These are phyloP conservation scores for Patella caerulea DNA, from an alignment of 2,888 invertebrate species.

Conservation along the genomic window DNA sequence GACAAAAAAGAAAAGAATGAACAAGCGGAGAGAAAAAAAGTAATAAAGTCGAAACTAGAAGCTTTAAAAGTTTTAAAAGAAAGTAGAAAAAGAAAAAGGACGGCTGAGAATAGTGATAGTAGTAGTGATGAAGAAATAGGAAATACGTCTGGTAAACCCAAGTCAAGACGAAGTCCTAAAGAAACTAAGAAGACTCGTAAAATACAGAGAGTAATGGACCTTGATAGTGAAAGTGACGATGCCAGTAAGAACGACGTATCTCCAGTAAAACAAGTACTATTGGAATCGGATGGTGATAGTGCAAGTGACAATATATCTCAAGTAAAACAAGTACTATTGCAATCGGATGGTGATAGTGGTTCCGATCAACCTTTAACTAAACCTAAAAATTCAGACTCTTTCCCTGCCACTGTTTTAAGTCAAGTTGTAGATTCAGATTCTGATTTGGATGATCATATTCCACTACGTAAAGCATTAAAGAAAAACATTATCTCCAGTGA, in stretches of 20 bases:
- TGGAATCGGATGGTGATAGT: constrained; percentile 26
- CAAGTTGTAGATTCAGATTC: constrained; percentile 58
- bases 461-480: constrained; percentile 56
- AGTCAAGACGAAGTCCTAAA: neutral
- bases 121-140: constrained; percentile 41
- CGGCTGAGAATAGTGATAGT: constrained; percentile 23
- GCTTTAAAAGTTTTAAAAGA: constrained; percentile 42
- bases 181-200: neutral
- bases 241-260: neutral
- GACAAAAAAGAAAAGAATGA: constrained; percentile 31
- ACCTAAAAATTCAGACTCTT: constrained; percentile 49
- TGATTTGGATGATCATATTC: constrained; percentile 64
- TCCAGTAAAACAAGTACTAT: constrained; percentile 15
- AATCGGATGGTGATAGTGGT: constrained; percentile 25
- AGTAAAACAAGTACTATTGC: constrained; percentile 21
- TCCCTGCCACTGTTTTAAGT: constrained; percentile 64
- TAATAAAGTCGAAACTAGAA: constrained; percentile 28
- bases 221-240: neutral
- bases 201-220: neutral
- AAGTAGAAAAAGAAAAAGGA: constrained; percentile 16
- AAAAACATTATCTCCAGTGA: constrained; percentile 55
- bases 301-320: neutral
- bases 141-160: constrained; percentile 15
- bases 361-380: constrained; percentile 14
- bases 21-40: constrained; percentile 27